Evolutionary conservation across 2,797 vertebrate genomes (phyloP), one percentile per base, ranked within the genome.

Genomic region (Champsocephalus gunnari): DNA sequence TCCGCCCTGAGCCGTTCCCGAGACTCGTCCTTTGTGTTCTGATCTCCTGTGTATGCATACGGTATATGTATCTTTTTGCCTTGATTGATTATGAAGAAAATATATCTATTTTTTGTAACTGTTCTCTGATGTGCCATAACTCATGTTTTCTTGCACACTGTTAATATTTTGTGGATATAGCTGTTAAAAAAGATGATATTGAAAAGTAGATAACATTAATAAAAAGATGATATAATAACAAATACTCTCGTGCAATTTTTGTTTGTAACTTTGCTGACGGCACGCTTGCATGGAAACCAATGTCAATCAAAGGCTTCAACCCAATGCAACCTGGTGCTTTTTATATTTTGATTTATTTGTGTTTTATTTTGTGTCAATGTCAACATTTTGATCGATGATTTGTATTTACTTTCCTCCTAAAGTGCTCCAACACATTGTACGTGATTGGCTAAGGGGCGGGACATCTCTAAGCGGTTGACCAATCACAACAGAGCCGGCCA

Each of bases 91-190:
- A 92, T 93, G 89, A 93, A 93, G 92, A 93, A 93, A 93, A 94
- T 93, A 92, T 92, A 91, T 94, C 90, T 95, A 95, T 95, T 95
- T 96, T 95, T 95, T 95, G 92, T 94, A 94, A 94, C 86, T 91
- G 90, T 94, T 94, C 93, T 93, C 93, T 89, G 89, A 94, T 89
- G 95, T 96, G 95, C 95, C 96, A 96, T 95, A 93, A 90, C 77
- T 93, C 93, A 90, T 90, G 91, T 88, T 94, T 95, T 93, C 95
- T 94, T 93, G 94, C 94, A 89, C 95, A 93, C 94, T 96, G 95
- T 96, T 91, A 92, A 93, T 96, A 96, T 96, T 94, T 94, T 94
- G 95, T 97, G 96, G 94, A 96, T 88, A 94, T 97, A 91, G 94
- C 94, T 95, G 94, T 96, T 95, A 81, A 90, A 92, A 38, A 91